Base-by-base conservation (phyloP, 2,888 invertebrate genomes). In the Acronicta aceris region DNA sequence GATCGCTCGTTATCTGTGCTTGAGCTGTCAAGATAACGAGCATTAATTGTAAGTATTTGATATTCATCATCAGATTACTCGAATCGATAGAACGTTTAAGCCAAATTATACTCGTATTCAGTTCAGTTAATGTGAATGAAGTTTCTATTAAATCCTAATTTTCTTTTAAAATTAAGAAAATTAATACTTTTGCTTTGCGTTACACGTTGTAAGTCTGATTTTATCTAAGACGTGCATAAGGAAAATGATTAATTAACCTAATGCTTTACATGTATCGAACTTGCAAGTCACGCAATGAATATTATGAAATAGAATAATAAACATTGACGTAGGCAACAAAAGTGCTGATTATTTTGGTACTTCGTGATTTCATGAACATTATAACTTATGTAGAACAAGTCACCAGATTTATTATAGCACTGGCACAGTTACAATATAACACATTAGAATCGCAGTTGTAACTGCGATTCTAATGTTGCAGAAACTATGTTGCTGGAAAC, bases 41-140 rank as follows among this genome's bases (percentile, higher is more conserved):
- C 48, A 61, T 64, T 66, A 51, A 53, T 67, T 74, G 52, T n/a
- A n/a, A n/a, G n/a, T 61, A 65, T 71, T 65, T 59, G 16, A 62
- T 56, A 68, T 62, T 59, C 58, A 64, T 59, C 53, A 50, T 48
- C 38, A 57, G 71, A 57, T 66, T 59, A 59, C 48, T 36, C 48
- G 66, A 71, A 61, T 71, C 50, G 50, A 65, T 58, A 36, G 57
- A 61, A 68, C 53, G 58, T 49, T 57, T 21, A 43, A 65, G 63
- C 54, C 47, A 58, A 59, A 54, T 48, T 25, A 25, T 17, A n/a
- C 15, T 25, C 27, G 50, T 50, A 62, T 40, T 59, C 51, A 50
- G 42, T 63, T 59, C 47, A 49, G 30, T 59, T 67, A 59, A 57
- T 55, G 60, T 53, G 50, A 62, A 49, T 48, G 21, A n/a, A 45